Evolutionary conservation across 2,113 vertebrate genomes (phyloP), one percentile per base, ranked within the genome.

Genomic region (Emydura subglobosa): DNA sequence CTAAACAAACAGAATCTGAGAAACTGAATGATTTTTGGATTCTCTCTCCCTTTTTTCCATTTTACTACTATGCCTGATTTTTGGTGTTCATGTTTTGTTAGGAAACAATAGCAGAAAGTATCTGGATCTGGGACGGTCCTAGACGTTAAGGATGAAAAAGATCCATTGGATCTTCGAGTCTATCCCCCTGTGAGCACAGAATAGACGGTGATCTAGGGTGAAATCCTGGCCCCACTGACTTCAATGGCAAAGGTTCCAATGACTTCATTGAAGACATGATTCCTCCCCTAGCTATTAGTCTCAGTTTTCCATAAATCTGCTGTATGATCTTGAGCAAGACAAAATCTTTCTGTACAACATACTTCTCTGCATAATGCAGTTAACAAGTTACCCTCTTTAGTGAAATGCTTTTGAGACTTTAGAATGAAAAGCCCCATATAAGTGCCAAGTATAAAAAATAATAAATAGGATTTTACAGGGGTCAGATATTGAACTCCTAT

Each of bases 361-460:
- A 16, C 16, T 7, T 3, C 16, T 14, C 51, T 22, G 81, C 76
- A 74, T 34, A 24, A 1, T n/a, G 2, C 5, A 0, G 0, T 1
- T 3, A 31, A 10, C 34, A n/a, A 72, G 10, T 59, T 80, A 68
- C 10, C 17, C 25, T 31, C 17, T 19, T 3, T 2, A 54, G 59
- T n/a, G 5, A 17, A 7, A 5, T 0, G 7, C 10, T 8, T 10
- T 21, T 11, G 13, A 27, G 57, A 83, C 9, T 10, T 19, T 49
- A 22, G 9, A 25, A 53, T 7, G 61, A 76, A 7, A 10, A 12
- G 17, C 0, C 1, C 0, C 0, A 0, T 1, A 1, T 4, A 57
- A 7, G 29, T 74, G 25, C 29, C 44, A 2, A 29, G 19, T 3
- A 1, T 17, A 27, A 10, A 16, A 2, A 10, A 16, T 1, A 29